Evolutionary conservation across 2,797 vertebrate genomes (phyloP).

Genomic region (Falco concolor): DNA sequence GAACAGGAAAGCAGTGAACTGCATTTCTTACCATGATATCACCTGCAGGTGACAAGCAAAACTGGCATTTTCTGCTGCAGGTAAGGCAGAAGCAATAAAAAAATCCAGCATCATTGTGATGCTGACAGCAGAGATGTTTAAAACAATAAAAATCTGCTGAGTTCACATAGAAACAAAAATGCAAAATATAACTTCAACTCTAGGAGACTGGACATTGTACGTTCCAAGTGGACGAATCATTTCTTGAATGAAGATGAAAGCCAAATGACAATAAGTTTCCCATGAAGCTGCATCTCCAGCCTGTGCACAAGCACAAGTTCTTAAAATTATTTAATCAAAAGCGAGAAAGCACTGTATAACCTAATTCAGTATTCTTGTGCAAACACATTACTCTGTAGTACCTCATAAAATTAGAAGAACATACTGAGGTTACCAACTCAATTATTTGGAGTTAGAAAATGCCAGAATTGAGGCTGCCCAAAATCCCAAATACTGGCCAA

Average conservation of each 20-base stretch:
- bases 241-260: not conserved
- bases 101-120: not conserved
- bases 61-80: not conserved
- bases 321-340: not conserved
- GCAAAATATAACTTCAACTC: not conserved
- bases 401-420: not conserved
- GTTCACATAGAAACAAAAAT: not conserved
- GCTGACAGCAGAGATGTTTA: not conserved
- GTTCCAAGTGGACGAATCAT: not conserved
- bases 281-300: not conserved
- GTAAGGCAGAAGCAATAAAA: not conserved
- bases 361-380: not conserved
- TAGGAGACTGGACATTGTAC: not conserved
- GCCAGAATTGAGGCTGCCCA: not conserved
- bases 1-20: not conserved
- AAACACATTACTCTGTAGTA: not conserved
- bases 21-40: not conserved
- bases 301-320: not conserved
- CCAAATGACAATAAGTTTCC: not conserved
- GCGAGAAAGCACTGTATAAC: not conserved
- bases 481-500: not conserved
- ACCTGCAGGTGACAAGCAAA: not conserved
- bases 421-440: not conserved
- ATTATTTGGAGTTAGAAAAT: not conserved
- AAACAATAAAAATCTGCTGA: not conserved